A percentile compares a stretch with the other conserved stretches of the same genome.
phyloP scores from a whole-genome alignment of 2,888 invertebrate species.

The Temnothorax rugatulus region DNA sequence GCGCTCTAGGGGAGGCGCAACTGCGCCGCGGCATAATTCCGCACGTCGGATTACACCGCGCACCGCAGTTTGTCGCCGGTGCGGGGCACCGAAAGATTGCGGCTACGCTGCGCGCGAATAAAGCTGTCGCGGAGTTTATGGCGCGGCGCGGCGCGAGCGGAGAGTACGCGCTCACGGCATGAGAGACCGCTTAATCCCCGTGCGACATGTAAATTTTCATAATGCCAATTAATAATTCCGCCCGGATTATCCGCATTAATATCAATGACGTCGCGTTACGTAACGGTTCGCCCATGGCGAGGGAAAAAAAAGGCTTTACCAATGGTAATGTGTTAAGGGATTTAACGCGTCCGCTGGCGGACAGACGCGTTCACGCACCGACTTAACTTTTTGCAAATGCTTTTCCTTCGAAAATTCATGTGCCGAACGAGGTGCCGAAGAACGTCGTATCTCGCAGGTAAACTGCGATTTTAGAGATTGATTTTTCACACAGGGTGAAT shows the following conservation, averaged over 20 bases:
- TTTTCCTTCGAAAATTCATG: slow-evolving; percentile 2
- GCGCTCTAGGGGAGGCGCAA: slow-evolving; percentile 28
- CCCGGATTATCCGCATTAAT: slow-evolving; percentile 50
- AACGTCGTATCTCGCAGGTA: neutral
- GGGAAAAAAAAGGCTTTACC: neutral
- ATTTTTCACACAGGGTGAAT: neutral
- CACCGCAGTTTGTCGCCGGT: slow-evolving; percentile 21
- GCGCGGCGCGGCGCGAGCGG: neutral
- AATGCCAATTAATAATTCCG: slow-evolving; percentile 54
- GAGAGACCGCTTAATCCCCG: slow-evolving; percentile 45
- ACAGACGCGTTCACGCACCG: slow-evolving; percentile 27
- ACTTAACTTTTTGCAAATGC: slow-evolving; percentile 5
- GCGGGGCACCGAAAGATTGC: slow-evolving; percentile 25
- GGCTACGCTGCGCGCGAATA: slow-evolving; percentile 23
- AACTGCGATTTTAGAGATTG: neutral
- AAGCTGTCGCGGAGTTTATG: slow-evolving; percentile 43
- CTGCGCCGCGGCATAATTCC: slow-evolving; percentile 45
- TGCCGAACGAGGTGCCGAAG: neutral
- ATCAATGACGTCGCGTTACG: slow-evolving; percentile 38
- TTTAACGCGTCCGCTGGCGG: slow-evolving; percentile 26
- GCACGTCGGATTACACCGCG: slow-evolving; percentile 47
- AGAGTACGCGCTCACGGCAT: neutral
- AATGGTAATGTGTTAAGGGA: slow-evolving; percentile 43
- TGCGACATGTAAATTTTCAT: slow-evolving; percentile 59
- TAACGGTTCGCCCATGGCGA: slow-evolving; percentile 22